phyloP scores from a whole-genome alignment of 2,113 vertebrate species.

The Chionodraco myersi region DNA sequence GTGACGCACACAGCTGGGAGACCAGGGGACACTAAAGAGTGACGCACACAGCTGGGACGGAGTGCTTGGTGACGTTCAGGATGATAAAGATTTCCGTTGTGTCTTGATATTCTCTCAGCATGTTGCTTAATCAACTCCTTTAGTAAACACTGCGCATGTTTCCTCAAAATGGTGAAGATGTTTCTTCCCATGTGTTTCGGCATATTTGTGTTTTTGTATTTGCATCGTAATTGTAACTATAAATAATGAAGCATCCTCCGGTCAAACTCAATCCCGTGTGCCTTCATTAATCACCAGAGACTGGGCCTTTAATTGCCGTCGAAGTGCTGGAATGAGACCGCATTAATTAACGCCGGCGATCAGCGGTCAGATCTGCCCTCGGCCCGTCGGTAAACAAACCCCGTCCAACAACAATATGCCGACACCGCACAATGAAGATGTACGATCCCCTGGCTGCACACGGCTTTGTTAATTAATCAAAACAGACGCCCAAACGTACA shows the following conservation, averaged over 20 bases:
- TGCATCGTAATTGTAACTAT: slow-evolving; percentile 62
- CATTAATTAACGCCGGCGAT: slow-evolving; percentile 80
- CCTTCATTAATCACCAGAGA: slow-evolving; percentile 78
- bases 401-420: slow-evolving; percentile 64
- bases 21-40: too few species aligned
- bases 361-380: slow-evolving; percentile 66
- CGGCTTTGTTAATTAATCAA: slow-evolving; percentile 65
- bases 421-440: slow-evolving; percentile 73
- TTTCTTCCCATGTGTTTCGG: too few species aligned
- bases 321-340: slow-evolving; percentile 66
- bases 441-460: slow-evolving; percentile 62
- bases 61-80: too few species aligned
- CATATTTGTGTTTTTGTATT: too few species aligned
- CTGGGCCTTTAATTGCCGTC: slow-evolving; percentile 69
- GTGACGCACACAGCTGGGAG: too few species aligned
- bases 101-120: too few species aligned
- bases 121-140: too few species aligned
- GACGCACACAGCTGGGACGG: too few species aligned
- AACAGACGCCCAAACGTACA: slow-evolving; percentile 50
- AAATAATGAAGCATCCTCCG: slow-evolving; percentile 75
- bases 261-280: slow-evolving; percentile 66
- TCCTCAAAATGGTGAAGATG: too few species aligned
- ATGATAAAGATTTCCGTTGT: too few species aligned
- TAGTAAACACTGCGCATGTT: too few species aligned
- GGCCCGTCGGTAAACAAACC: slow-evolving; percentile 68